Percentiles rank a stretch among this genome's conserved stretches.
These are phyloP conservation scores for Okamejei kenojei DNA, from an alignment of 2,797 vertebrate species.

Conservation along the genomic window DNA sequence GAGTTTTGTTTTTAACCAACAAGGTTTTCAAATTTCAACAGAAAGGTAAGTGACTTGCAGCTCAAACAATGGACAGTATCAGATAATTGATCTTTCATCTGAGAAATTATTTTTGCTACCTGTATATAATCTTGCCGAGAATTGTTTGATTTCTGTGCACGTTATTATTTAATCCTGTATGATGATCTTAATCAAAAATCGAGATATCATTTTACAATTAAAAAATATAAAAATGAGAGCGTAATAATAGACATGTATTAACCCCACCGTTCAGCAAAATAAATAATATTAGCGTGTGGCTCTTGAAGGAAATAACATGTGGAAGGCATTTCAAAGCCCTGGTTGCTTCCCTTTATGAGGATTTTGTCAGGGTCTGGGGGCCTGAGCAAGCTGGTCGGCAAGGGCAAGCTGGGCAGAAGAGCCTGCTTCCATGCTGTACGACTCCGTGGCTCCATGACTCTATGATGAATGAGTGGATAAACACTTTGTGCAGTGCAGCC, in stretches of 20 bases:
- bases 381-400: too few relatives aligned
- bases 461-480: neutral
- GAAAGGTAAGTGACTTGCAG: neutral
- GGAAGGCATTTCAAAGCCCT: neutral
- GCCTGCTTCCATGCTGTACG: too few relatives aligned
- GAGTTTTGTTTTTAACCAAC: conserved; percentile 16
- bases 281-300: neutral
- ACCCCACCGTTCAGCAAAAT: neutral
- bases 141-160: neutral
- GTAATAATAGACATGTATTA: neutral
- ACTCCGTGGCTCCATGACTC: too few relatives aligned
- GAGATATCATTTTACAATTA: neutral
- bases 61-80: neutral
- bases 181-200: neutral
- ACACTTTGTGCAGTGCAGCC: neutral
- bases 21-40: neutral
- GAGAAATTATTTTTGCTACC: neutral
- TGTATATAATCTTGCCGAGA: conserved; percentile 20
- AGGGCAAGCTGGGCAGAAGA: too few relatives aligned
- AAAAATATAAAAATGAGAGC: neutral
- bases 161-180: neutral
- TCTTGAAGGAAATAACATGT: neutral
- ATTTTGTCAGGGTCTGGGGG: too few relatives aligned
- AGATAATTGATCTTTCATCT: conserved; percentile 1
- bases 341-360: neutral